A percentile compares a stretch with the other conserved stretches of the same genome.
These are phyloP conservation scores for Caerostris darwini DNA, from an alignment of 1,140 invertebrate genomes.

Conservation along the genomic window DNA sequence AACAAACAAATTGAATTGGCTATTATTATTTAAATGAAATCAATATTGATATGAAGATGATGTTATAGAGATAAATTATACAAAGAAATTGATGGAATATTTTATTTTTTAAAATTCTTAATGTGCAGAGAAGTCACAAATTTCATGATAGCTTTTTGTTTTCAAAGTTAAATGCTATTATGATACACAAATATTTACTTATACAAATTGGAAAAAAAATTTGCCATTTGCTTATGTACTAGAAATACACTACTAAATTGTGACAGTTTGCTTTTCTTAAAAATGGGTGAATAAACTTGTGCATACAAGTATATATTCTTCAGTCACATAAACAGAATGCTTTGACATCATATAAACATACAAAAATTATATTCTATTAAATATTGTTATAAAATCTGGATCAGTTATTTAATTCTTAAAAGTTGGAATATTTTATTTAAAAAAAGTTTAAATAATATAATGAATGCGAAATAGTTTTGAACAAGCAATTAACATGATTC, in stretches of 20 bases:
- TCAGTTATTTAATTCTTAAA: not conserved
- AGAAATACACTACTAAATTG: constrained; percentile 27
- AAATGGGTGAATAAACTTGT: not conserved
- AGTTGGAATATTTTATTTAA: not conserved
- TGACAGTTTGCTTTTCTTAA: not conserved
- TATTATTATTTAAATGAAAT: no score
- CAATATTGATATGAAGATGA: no score
- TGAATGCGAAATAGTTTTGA: no score
- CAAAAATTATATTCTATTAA: not conserved
- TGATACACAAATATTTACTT: constrained; percentile 53
- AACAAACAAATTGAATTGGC: no score
- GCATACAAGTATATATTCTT: not conserved
- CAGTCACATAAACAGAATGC: not conserved
- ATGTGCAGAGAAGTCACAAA: constrained; percentile 42
- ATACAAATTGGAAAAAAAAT: constrained; percentile 26
- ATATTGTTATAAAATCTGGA: not conserved
- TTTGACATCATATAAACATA: not conserved
- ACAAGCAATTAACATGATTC: no score
- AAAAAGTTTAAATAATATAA: not conserved
- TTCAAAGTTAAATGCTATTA: constrained; percentile 45
- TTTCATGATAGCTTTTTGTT: not conserved
- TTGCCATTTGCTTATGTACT: constrained; percentile 19
- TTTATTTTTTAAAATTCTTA: constrained; percentile 47
- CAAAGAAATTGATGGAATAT: not conserved
- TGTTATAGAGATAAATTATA: no score